phyloP scores from a whole-genome alignment of 2,888 invertebrate genomes.

The Caenorhabditis sp. region DNA sequence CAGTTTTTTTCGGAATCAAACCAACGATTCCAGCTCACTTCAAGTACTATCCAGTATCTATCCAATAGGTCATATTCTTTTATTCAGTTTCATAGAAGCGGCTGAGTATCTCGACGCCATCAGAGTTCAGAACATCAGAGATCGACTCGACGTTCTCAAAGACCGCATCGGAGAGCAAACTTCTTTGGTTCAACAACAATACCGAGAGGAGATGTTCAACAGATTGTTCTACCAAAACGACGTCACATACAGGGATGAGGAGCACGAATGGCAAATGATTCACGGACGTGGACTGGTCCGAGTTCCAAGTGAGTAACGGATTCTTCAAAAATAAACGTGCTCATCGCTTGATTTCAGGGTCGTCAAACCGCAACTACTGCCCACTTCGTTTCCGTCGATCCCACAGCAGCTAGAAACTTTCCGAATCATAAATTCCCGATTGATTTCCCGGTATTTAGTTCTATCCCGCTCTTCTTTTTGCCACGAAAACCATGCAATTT shows the following conservation, averaged over 20 bases:
- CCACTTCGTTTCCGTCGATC: slow-evolving; percentile 57
- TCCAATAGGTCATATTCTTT: background rate
- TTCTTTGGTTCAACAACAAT: slow-evolving; percentile 15
- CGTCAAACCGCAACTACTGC: slow-evolving; percentile 43
- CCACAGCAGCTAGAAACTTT: slow-evolving; percentile 43
- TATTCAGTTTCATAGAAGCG: slow-evolving; percentile 5
- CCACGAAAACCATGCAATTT: background rate
- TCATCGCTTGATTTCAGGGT: slow-evolving; percentile 43
- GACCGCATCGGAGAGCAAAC: slow-evolving; percentile 27
- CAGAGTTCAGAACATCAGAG: slow-evolving; percentile 22
- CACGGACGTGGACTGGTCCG: slow-evolving; percentile 46
- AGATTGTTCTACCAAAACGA: slow-evolving; percentile 26
- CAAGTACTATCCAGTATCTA: background rate
- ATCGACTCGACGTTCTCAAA: slow-evolving; percentile 35
- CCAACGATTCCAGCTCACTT: slow-evolving; percentile 12
- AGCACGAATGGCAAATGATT: slow-evolving; percentile 39
- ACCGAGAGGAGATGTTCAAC: slow-evolving; percentile 25
- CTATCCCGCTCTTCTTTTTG: background rate
- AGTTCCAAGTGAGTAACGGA: slow-evolving; percentile 29
- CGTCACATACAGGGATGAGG: slow-evolving; percentile 20
- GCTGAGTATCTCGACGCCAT: background rate
- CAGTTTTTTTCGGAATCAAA: slow-evolving; percentile 24
- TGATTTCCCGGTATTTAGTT: background rate
- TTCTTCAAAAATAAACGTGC: background rate
- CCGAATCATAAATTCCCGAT: too few relatives aligned